Percentiles rank a stretch among this genome's conserved stretches.
phyloP scores from a whole-genome alignment of 2,797 vertebrate species.

The Staurois parvus region DNA sequence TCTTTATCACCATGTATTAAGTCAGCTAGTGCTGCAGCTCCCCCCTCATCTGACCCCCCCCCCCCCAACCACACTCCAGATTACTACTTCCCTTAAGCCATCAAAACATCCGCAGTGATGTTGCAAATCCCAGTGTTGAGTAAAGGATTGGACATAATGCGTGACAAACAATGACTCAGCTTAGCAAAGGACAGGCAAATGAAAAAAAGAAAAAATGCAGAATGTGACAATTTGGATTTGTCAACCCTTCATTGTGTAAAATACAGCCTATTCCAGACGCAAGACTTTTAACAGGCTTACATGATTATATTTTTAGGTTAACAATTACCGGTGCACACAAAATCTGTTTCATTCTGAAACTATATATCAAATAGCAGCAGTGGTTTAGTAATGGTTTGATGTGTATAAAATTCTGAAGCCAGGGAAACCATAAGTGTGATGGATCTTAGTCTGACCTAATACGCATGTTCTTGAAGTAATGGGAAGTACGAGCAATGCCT shows the following conservation, averaged over 20 bases:
- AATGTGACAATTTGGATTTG: conserved; percentile 27
- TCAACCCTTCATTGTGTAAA: conserved; percentile 5
- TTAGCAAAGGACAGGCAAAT: conserved; percentile 33
- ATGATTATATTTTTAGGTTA: background rate
- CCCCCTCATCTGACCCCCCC: background rate
- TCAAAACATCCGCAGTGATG: conserved; percentile 36
- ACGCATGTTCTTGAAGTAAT: background rate
- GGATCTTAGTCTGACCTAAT: background rate
- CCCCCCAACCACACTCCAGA: conserved; percentile 12
- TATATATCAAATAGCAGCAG: background rate
- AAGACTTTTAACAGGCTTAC: conserved; percentile 7
- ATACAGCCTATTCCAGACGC: background rate
- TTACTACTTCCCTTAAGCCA: conserved; percentile 50
- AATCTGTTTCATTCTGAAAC: conserved; percentile 2
- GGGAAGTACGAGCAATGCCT: background rate
- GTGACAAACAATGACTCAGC: conserved; percentile 52
- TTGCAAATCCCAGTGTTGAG: conserved; percentile 42
- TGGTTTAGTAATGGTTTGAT: background rate
- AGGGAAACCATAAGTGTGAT: background rate
- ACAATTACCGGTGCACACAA: conserved; percentile 2
- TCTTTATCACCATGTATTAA: conserved; percentile 1
- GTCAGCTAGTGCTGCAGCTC: conserved; percentile 4
- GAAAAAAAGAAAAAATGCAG: background rate
- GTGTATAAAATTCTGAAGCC: background rate
- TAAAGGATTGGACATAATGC: conserved; percentile 37